Percentiles rank a stretch among this genome's conserved stretches.
Evolutionary conservation across 2,113 vertebrate species (phyloP).

Genomic region (Pontoporia blainvillei): DNA sequence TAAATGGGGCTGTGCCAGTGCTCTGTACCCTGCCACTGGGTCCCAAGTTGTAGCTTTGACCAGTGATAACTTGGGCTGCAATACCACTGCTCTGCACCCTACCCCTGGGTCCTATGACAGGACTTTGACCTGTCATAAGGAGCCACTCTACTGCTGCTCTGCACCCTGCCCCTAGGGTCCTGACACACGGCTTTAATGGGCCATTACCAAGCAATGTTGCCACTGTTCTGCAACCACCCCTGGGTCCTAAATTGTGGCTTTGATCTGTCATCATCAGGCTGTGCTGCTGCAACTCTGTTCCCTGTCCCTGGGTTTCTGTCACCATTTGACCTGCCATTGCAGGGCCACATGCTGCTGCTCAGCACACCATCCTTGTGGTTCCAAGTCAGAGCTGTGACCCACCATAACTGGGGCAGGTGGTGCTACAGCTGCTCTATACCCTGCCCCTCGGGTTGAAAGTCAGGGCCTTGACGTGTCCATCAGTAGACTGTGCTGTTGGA

Average conservation of each 20-base stretch:
- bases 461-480: not conserved
- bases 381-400: not conserved
- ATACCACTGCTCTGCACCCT: not conserved
- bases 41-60: not conserved
- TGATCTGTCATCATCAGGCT: not conserved
- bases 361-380: not conserved
- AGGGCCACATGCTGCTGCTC: not conserved
- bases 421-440: too few species aligned
- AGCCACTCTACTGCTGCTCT: not conserved
- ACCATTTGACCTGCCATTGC: not conserved
- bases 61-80: too few species aligned
- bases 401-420: not conserved
- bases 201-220: not conserved
- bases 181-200: not conserved
- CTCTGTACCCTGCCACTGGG: not conserved
- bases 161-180: not conserved
- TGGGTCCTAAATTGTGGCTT: not conserved
- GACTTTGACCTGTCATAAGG: not conserved
- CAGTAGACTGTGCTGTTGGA: too few species aligned
- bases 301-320: not conserved
- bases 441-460: not conserved
- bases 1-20: not conserved
- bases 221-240: not conserved
- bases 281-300: not conserved
- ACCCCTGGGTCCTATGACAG: not conserved